These are phyloP conservation scores for Etia nguti DNA, from an alignment of 2,113 vertebrate genomes.

Conservation along the genomic window DNA sequence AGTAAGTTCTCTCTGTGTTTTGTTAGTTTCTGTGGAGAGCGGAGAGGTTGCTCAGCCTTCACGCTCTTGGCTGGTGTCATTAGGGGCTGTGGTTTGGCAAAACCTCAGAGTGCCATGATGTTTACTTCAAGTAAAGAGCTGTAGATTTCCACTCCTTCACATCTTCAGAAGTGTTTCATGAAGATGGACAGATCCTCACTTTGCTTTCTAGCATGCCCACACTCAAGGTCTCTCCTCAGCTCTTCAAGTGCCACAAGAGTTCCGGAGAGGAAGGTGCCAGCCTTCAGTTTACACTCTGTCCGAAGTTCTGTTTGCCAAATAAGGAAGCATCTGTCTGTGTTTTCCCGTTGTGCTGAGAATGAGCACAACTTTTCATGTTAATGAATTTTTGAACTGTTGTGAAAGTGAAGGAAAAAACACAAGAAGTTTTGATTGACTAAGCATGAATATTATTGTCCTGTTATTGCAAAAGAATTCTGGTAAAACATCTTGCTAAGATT, in stretches of 20 bases:
- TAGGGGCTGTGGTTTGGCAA: constrained; percentile 59
- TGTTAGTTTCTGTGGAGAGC: constrained; percentile 19
- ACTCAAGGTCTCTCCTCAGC: neutral
- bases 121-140: constrained; percentile 47
- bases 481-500: neutral
- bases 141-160: constrained; percentile 44
- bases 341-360: constrained; percentile 21
- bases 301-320: constrained; percentile 59
- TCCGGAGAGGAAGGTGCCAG: constrained; percentile 58
- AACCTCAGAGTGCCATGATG: constrained; percentile 36
- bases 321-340: constrained; percentile 67
- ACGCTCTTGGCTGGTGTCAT: constrained; percentile 32
- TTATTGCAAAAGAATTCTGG: neutral
- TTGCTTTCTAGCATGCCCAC: constrained; percentile 19
- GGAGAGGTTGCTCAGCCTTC: constrained; percentile 28
- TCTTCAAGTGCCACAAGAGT: constrained; percentile 37
- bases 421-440: neutral
- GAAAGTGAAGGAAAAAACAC: neutral
- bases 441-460: constrained; percentile 5
- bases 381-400: neutral
- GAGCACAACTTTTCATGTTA: neutral
- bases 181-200: constrained; percentile 40
- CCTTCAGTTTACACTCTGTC: constrained; percentile 51
- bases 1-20: neutral
- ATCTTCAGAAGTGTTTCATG: constrained; percentile 28